Conservation (phyloP, 2,113 vertebrate genomes). For the Prionailurus bengalensis region DNA sequence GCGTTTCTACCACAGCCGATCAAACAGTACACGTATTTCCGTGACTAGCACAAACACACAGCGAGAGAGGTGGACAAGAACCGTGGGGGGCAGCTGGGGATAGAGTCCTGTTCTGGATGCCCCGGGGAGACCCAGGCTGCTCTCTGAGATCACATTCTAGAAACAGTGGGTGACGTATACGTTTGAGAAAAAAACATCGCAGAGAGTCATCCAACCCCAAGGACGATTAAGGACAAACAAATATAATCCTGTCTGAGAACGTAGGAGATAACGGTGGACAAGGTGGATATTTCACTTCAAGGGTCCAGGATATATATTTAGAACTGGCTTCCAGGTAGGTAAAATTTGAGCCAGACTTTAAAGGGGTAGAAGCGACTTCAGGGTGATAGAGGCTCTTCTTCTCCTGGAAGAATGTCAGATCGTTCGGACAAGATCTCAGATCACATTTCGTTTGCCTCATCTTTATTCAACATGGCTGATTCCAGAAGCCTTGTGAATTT, state of each 20-base stretch:
- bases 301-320: not conserved
- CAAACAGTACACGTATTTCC: not conserved
- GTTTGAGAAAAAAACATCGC: not conserved
- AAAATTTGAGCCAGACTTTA: not conserved
- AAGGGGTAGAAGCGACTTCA: not conserved
- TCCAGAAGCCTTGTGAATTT: not conserved
- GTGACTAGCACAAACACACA: not conserved
- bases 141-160: not conserved
- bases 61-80: not conserved
- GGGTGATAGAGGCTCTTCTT: not conserved
- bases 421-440: not conserved
- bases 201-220: not conserved
- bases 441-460: not conserved
- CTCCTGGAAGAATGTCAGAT: not conserved
- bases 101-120: not conserved
- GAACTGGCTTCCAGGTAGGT: not conserved
- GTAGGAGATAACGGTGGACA: not conserved
- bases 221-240: not conserved
- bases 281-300: not conserved
- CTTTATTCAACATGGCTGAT: not conserved
- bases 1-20: not conserved
- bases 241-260: not conserved
- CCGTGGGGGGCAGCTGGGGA: not conserved
- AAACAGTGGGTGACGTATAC: not conserved
- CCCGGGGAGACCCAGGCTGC: not conserved